These are phyloP conservation scores for Salpingus planirostris DNA, from an alignment of 2,888 invertebrate species.

Conservation along the genomic window DNA sequence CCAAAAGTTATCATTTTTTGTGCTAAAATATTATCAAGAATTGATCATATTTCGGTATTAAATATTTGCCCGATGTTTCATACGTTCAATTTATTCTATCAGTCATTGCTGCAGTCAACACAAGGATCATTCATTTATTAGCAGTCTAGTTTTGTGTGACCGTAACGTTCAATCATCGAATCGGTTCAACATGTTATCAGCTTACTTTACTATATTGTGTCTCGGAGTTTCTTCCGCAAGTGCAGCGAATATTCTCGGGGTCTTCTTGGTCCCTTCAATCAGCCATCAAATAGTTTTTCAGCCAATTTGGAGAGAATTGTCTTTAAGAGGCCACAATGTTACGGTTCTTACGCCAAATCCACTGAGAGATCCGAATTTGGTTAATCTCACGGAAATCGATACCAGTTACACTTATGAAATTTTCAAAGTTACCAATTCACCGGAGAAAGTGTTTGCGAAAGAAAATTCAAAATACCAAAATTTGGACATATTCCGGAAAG, in stretches of 20 bases:
- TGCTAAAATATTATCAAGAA: too few species aligned
- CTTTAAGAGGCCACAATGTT: constrained; percentile 30
- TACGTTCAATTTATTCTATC: too few species aligned
- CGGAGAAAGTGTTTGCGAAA: constrained; percentile 3
- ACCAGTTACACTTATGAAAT: constrained; percentile 19
- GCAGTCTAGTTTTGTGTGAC: too few species aligned
- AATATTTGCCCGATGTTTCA: too few species aligned
- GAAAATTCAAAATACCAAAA: neutral
- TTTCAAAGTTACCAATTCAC: constrained; percentile 1
- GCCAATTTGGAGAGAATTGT: constrained; percentile 29
- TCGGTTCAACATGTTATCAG: too few species aligned
- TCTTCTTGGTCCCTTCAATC: constrained; percentile 6
- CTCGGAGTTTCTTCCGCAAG: too few species aligned
- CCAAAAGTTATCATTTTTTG: too few species aligned
- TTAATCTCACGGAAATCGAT: constrained; percentile 33
- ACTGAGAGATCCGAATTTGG: constrained; percentile 24
- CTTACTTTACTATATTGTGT: too few species aligned
- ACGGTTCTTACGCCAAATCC: constrained; percentile 31
- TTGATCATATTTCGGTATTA: too few species aligned
- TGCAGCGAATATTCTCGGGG: constrained; percentile 7
- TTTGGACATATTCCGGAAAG: neutral
- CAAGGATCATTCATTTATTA: too few species aligned
- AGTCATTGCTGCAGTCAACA: too few species aligned
- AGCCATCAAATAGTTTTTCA: constrained; percentile 9
- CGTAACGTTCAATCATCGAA: too few species aligned